Evolutionary conservation across 2,888 invertebrate genomes (phyloP).

Genomic region (Stenolophus ochropezus): DNA sequence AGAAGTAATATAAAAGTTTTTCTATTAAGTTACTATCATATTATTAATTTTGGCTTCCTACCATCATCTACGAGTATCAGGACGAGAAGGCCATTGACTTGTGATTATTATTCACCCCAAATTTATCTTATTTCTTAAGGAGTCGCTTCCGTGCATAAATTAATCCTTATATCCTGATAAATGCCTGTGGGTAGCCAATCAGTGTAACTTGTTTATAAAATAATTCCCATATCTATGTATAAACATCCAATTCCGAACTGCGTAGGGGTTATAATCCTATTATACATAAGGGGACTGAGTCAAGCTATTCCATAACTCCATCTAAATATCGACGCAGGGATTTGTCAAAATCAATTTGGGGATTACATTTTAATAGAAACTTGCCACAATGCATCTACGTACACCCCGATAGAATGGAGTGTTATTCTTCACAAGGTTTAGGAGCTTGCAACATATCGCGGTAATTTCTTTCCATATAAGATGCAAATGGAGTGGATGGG

Average conservation of each 20-base stretch:
- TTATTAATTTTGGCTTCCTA: too few relatives aligned
- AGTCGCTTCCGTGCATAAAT: not conserved
- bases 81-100: too few relatives aligned
- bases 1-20: too few relatives aligned
- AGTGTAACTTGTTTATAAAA: not conserved
- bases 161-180: not conserved
- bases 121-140: not conserved
- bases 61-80: too few relatives aligned
- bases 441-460: not conserved
- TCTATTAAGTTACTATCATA: too few relatives aligned
- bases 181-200: not conserved
- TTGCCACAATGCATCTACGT: not conserved
- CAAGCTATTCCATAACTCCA: not conserved
- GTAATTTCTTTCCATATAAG: not conserved
- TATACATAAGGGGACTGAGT: not conserved
- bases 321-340: slow-evolving; percentile 9
- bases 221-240: slow-evolving; percentile 1
- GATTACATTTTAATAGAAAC: slow-evolving; percentile 21
- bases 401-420: not conserved
- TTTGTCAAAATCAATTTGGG: slow-evolving; percentile 14
- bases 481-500: not conserved
- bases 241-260: not conserved
- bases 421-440: not conserved
- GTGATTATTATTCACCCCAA: too few relatives aligned
- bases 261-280: slow-evolving; percentile 8